A percentile compares a stretch with the other conserved stretches of the same genome.
Conservation (phyloP, 1,140 invertebrate genomes). For the Zaprionus davidi region DNA sequence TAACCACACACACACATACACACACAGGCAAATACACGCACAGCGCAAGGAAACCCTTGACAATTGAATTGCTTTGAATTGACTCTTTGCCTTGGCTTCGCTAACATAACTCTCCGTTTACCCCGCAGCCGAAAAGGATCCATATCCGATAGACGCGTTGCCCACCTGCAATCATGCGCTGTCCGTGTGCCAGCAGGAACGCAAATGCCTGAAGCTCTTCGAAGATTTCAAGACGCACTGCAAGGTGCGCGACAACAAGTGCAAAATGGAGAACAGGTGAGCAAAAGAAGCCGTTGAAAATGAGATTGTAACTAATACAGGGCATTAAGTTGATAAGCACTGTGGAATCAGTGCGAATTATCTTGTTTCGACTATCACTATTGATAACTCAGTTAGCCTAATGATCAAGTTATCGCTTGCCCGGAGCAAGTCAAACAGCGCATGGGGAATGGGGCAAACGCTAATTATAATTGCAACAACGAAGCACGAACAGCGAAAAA, state of each 20-base stretch:
- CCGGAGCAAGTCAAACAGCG: not conserved
- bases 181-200: constrained; percentile 91
- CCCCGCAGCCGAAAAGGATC: constrained; percentile 91
- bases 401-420: constrained; percentile 30
- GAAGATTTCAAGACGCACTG: constrained; percentile 94
- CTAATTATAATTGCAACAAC: constrained; percentile 54
- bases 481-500: not conserved
- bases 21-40: not conserved
- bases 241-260: constrained; percentile 92
- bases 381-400: constrained; percentile 54
- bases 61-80: constrained; percentile 1
- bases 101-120: constrained; percentile 1
- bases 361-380: constrained; percentile 19
- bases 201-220: constrained; percentile 90
- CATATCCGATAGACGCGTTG: constrained; percentile 92
- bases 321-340: no score
- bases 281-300: constrained; percentile 42
- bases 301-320: no score
- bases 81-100: constrained; percentile 15
- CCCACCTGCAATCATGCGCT: constrained; percentile 94
- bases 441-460: not conserved
- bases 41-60: not conserved
- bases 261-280: constrained; percentile 94
- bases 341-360: no score
- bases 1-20: not conserved